phyloP scores from a whole-genome alignment of 2,797 vertebrate species.

The Acanthurus lineatus region DNA sequence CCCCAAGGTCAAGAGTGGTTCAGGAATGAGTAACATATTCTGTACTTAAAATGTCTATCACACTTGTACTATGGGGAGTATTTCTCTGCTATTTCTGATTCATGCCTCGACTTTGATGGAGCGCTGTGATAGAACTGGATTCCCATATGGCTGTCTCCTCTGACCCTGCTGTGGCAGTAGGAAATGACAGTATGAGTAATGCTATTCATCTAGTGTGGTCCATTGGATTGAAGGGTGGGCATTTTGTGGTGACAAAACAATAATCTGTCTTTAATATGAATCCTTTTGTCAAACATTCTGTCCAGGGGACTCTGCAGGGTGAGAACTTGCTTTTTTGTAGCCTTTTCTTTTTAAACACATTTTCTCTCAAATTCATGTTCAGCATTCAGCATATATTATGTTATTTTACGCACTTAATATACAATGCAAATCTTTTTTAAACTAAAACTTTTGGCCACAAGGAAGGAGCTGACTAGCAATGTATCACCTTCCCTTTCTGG shows the following conservation, averaged over 20 bases:
- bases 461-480: conserved; percentile 18
- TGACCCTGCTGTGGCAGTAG: conserved; percentile 68
- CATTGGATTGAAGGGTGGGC: conserved; percentile 70
- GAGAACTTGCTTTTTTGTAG: conserved; percentile 18
- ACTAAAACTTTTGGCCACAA: conserved; percentile 8
- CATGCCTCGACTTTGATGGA: conserved; percentile 73
- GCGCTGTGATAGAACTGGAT: conserved; percentile 69
- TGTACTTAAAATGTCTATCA: conserved; percentile 62
- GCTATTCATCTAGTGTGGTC: conserved; percentile 77
- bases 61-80: conserved; percentile 44
- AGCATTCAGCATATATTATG: not conserved
- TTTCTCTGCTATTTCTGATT: conserved; percentile 62
- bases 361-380: conserved; percentile 28
- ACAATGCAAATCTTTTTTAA: not conserved
- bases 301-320: conserved; percentile 29
- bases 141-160: conserved; percentile 59
- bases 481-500: conserved; percentile 25
- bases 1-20: conserved; percentile 18
- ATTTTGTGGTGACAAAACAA: conserved; percentile 68
- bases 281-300: conserved; percentile 62
- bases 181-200: conserved; percentile 78
- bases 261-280: conserved; percentile 79
- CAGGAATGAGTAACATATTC: conserved; percentile 33
- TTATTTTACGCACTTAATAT: conserved; percentile 26
- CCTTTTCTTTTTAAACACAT: conserved; percentile 38